Evolutionary conservation across 2,113 vertebrate species (phyloP).

Genomic region (Holacanthus passer): DNA sequence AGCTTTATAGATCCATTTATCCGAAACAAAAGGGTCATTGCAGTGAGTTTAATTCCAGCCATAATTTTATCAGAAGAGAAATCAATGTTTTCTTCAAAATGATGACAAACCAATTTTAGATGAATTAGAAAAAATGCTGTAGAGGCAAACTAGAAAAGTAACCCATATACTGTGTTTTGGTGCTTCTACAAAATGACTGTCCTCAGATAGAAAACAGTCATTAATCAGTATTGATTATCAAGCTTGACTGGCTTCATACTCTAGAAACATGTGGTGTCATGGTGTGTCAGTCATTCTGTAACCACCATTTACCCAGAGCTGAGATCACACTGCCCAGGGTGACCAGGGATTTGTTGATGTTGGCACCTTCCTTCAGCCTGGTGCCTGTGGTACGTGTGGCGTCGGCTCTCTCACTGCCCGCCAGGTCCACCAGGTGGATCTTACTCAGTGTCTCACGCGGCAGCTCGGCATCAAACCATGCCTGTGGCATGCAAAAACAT

Average conservation of each 20-base stretch:
- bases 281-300: constrained; percentile 39
- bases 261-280: background rate
- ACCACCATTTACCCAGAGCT: constrained; percentile 88
- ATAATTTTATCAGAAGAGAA: background rate
- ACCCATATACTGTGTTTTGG: background rate
- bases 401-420: constrained; percentile 93
- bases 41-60: background rate
- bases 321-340: constrained; percentile 97
- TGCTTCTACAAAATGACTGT: background rate
- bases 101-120: background rate
- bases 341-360: constrained; percentile 96
- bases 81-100: background rate
- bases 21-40: background rate
- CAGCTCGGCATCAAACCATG: constrained; percentile 92
- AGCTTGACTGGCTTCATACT: background rate
- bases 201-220: background rate
- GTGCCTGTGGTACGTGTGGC: constrained; percentile 88
- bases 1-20: background rate
- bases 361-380: constrained; percentile 94
- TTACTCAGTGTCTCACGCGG: constrained; percentile 95
- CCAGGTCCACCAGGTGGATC: constrained; percentile 97
- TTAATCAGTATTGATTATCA: background rate
- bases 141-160: background rate
- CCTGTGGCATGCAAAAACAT: constrained; percentile 77
- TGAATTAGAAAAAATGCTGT: too few relatives aligned